Conservation (phyloP, 2,888 invertebrate species). For the Tanaodytes sp. region DNA sequence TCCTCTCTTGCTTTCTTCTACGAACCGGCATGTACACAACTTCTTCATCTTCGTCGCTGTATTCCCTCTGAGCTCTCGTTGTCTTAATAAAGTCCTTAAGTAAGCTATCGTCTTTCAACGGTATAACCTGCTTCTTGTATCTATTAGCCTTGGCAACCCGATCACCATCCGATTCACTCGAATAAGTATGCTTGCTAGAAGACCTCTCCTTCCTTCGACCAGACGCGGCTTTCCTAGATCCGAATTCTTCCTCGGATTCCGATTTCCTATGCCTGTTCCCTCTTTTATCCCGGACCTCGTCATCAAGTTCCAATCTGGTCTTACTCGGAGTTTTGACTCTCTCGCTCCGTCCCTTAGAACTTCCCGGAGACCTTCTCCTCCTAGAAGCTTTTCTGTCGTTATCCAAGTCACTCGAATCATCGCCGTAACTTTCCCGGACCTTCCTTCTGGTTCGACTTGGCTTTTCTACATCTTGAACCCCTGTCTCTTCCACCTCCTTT, state of each 20-base stretch:
- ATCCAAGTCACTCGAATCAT: slow-evolving; percentile 64
- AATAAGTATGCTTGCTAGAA: slow-evolving; percentile 35
- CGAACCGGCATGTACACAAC: slow-evolving; percentile 56
- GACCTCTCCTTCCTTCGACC: slow-evolving; percentile 39
- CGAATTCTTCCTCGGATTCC: slow-evolving; percentile 51
- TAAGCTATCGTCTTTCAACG: slow-evolving; percentile 58
- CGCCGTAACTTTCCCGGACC: slow-evolving; percentile 57
- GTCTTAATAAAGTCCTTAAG: slow-evolving; percentile 55
- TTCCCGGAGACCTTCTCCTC: slow-evolving; percentile 60
- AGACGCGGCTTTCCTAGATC: slow-evolving; percentile 4
- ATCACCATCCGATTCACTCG: slow-evolving; percentile 44
- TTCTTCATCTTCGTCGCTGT: slow-evolving; percentile 57
- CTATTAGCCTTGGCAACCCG: slow-evolving; percentile 22
- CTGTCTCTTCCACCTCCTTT: slow-evolving; percentile 18
- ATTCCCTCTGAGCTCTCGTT: slow-evolving; percentile 63
- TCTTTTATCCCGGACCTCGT: slow-evolving; percentile 66
- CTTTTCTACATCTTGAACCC: slow-evolving; percentile 28
- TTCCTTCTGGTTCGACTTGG: slow-evolving; percentile 51
- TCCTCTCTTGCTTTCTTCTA: slow-evolving; percentile 58
- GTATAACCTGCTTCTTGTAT: slow-evolving; percentile 67
- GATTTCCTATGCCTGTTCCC: slow-evolving; percentile 38
- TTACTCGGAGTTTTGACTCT: slow-evolving; percentile 24
- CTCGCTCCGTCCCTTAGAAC: slow-evolving; percentile 1
- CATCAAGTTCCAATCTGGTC: slow-evolving; percentile 43
- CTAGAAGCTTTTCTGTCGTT: slow-evolving; percentile 31